phyloP scores from a whole-genome alignment of 2,797 vertebrate species.

The Trachurus trachurus region DNA sequence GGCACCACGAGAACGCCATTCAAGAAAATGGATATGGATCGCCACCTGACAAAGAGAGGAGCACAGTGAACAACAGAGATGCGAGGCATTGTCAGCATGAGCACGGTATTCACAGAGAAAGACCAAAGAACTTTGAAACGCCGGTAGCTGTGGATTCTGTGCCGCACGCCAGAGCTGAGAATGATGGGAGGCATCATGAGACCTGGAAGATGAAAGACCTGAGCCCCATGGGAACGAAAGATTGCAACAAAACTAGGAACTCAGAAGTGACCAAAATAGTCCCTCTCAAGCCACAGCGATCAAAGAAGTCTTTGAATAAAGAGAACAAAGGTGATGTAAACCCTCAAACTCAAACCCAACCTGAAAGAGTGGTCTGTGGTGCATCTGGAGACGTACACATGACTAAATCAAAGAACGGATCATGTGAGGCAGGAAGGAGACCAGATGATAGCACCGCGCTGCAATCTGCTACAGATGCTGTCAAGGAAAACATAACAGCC shows the following conservation, averaged over 20 bases:
- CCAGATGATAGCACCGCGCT: conserved; percentile 29
- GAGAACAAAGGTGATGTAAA: conserved; percentile 72
- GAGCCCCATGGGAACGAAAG: conserved; percentile 55
- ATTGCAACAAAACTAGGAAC: conserved; percentile 63
- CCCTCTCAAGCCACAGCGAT: conserved; percentile 88
- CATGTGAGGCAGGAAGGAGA: conserved; percentile 56
- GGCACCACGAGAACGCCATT: conserved; percentile 57
- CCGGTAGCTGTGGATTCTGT: conserved; percentile 36
- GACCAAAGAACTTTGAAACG: conserved; percentile 45
- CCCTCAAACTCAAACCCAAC: conserved; percentile 57
- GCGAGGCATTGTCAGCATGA: conserved; percentile 51
- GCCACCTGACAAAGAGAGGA: conserved; percentile 58
- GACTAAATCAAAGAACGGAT: conserved; percentile 56
- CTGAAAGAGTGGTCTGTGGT: conserved; percentile 42
- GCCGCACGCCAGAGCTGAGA: conserved; percentile 38
- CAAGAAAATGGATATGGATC: conserved; percentile 82
- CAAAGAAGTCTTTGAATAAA: conserved; percentile 85
- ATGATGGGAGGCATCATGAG: conserved; percentile 41
- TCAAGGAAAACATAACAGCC: conserved; percentile 36
- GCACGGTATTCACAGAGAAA: conserved; percentile 33
- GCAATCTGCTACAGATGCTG: conserved; percentile 34
- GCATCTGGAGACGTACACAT: conserved; percentile 52
- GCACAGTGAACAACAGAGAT: conserved; percentile 42
- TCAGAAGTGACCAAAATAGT: conserved; percentile 80
- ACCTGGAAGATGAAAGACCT: conserved; percentile 62